Conservation (phyloP, 2,797 vertebrate species). For the Microctenopoma steveboyesi region DNA sequence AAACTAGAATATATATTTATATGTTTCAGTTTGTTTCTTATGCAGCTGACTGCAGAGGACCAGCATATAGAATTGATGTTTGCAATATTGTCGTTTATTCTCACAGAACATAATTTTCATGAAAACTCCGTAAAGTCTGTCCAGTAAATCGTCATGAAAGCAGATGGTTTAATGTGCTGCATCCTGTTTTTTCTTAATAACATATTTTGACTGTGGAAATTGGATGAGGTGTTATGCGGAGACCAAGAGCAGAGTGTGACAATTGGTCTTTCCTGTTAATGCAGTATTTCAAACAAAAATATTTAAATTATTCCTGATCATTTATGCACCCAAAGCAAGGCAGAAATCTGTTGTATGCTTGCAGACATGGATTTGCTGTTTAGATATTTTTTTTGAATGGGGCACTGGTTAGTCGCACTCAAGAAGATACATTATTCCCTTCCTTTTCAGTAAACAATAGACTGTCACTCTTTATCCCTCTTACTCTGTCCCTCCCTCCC, state of each 20-base stretch:
- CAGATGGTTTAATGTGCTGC: slow-evolving; percentile 30
- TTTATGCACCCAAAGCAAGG: slow-evolving; percentile 15
- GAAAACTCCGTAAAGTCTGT: slow-evolving; percentile 10
- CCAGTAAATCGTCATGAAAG: slow-evolving; percentile 32
- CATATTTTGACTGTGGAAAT: slow-evolving; percentile 41
- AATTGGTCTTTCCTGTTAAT: slow-evolving; percentile 30
- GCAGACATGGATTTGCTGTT: slow-evolving; percentile 40
- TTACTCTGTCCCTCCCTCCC: slow-evolving; percentile 76
- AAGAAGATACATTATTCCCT: slow-evolving; percentile 79
- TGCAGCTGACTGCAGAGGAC: slow-evolving; percentile 10
- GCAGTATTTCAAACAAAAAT: slow-evolving; percentile 38
- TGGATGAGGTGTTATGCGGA: slow-evolving; percentile 28
- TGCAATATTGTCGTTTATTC: slow-evolving; percentile 9
- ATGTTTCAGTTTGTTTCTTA: neutral
- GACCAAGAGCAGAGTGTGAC: slow-evolving; percentile 24
- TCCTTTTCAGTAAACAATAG: slow-evolving; percentile 79
- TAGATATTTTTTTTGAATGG: slow-evolving; percentile 63
- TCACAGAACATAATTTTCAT: slow-evolving; percentile 14
- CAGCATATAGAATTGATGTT: neutral
- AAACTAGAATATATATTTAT: slow-evolving; percentile 9
- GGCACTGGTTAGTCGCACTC: slow-evolving; percentile 61
- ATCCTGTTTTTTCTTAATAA: slow-evolving; percentile 17
- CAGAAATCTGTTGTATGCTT: slow-evolving; percentile 44
- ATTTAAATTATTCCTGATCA: slow-evolving; percentile 25
- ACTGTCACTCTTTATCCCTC: slow-evolving; percentile 80